Conservation (phyloP, 2,797 vertebrate species). For the Helicolenus hilgendorfi region DNA sequence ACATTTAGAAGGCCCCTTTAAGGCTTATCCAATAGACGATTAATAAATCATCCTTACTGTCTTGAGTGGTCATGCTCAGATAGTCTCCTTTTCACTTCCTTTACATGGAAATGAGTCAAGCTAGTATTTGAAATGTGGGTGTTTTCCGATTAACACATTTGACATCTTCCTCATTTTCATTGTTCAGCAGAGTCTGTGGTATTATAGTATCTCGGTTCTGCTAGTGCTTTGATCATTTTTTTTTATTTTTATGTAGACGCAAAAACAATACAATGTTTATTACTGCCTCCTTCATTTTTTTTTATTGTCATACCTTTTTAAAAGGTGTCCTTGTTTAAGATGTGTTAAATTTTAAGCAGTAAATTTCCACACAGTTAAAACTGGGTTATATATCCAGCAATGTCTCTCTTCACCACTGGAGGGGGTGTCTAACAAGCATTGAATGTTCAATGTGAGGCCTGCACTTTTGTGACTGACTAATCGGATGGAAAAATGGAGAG, state of each 20-base stretch:
- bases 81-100: not conserved
- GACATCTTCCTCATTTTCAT: not conserved
- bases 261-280: not conserved
- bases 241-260: not conserved
- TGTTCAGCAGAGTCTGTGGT: not conserved
- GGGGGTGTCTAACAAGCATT: conserved; percentile 65
- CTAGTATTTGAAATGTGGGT: not conserved
- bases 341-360: conserved; percentile 30
- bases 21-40: not conserved
- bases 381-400: conserved; percentile 14
- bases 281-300: not conserved
- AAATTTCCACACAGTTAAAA: conserved; percentile 71
- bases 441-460: conserved; percentile 54
- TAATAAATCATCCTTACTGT: not conserved
- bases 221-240: not conserved
- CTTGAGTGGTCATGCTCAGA: not conserved
- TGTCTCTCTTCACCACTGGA: conserved; percentile 58
- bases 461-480: conserved; percentile 64
- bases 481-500: conserved; percentile 70
- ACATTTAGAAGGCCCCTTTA: not conserved
- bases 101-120: not conserved
- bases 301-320: not conserved
- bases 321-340: not conserved
- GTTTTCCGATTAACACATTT: not conserved
- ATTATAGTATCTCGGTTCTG: not conserved